These are phyloP conservation scores for Hydraecia micacea DNA, from an alignment of 2,888 invertebrate genomes.

Conservation along the genomic window DNA sequence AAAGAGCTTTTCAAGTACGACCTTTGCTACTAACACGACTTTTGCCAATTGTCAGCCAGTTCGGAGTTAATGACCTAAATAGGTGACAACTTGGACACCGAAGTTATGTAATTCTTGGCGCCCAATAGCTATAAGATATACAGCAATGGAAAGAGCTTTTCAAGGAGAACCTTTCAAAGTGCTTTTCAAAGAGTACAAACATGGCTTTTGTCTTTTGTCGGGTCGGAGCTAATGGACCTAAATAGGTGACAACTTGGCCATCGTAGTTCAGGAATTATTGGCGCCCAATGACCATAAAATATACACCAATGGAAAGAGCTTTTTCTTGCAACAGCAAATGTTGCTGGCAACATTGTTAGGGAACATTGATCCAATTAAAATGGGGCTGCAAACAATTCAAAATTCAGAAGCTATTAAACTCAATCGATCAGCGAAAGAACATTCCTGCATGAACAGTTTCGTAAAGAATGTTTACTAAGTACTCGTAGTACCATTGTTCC, in stretches of 20 bases:
- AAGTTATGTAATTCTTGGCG: not conserved
- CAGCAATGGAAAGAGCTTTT: not conserved
- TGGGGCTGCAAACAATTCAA: not conserved
- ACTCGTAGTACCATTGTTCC: slow-evolving; percentile 24
- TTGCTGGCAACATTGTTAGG: not conserved
- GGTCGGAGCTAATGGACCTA: not conserved
- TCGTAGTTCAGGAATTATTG: not conserved
- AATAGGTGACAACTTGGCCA: not conserved
- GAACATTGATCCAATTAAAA: not conserved
- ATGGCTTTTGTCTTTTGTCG: too few species aligned
- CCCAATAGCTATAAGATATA: not conserved
- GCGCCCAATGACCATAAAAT: not conserved
- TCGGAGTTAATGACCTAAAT: not conserved
- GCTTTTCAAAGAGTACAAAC: too few species aligned
- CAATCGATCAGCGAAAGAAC: slow-evolving; percentile 32
- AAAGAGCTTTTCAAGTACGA: too few species aligned
- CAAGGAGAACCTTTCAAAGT: too few species aligned
- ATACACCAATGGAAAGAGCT: not conserved
- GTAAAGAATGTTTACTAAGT: slow-evolving; percentile 42
- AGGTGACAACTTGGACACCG: not conserved
- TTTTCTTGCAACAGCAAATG: not conserved
- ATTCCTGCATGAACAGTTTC: slow-evolving; percentile 40
- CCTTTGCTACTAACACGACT: too few species aligned
- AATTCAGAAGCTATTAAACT: slow-evolving; percentile 15
- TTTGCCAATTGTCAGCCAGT: not conserved